Evolutionary conservation across 2,888 invertebrate genomes (phyloP).

Genomic region (Cremastobaeus sp.): DNA sequence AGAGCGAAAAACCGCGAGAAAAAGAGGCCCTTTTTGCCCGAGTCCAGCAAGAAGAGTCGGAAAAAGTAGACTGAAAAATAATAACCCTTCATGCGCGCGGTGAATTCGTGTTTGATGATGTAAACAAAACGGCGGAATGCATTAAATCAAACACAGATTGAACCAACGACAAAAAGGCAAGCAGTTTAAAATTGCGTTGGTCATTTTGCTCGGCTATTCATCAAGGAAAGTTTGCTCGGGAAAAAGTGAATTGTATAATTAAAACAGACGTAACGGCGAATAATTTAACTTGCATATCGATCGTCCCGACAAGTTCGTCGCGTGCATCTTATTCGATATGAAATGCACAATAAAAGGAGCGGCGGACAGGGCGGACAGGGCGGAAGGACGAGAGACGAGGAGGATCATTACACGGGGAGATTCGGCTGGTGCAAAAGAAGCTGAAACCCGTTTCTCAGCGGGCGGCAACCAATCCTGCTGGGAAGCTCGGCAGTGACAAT

Average conservation of each 20-base stretch:
- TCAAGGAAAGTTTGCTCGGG: slow-evolving; percentile 11
- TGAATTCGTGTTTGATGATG: slow-evolving; percentile 12
- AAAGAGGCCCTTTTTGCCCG: too few species aligned
- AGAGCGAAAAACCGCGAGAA: background rate
- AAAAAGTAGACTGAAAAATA: slow-evolving; percentile 13
- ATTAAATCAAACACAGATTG: slow-evolving; percentile 32
- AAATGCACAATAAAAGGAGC: slow-evolving; percentile 5
- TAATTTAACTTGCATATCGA: slow-evolving; percentile 33
- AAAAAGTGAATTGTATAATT: slow-evolving; percentile 21
- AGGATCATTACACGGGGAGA: slow-evolving; percentile 49
- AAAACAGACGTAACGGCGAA: slow-evolving; percentile 18
- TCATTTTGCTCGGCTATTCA: slow-evolving; percentile 26
- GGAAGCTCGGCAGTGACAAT: slow-evolving; percentile 66
- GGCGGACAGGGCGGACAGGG: too few species aligned
- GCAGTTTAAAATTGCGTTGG: slow-evolving; percentile 11
- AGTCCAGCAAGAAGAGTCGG: background rate
- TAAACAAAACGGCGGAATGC: slow-evolving; percentile 33
- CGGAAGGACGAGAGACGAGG: slow-evolving; percentile 15
- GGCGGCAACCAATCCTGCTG: slow-evolving; percentile 64
- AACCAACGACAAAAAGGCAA: slow-evolving; percentile 22
- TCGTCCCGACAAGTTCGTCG: slow-evolving; percentile 20
- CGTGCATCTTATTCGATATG: slow-evolving; percentile 37
- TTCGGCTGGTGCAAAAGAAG: slow-evolving; percentile 60
- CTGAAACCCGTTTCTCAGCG: slow-evolving; percentile 64
- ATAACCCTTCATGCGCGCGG: slow-evolving; percentile 1